Conservation (phyloP, 2,888 invertebrate species). For the Pandemis heparana region DNA sequence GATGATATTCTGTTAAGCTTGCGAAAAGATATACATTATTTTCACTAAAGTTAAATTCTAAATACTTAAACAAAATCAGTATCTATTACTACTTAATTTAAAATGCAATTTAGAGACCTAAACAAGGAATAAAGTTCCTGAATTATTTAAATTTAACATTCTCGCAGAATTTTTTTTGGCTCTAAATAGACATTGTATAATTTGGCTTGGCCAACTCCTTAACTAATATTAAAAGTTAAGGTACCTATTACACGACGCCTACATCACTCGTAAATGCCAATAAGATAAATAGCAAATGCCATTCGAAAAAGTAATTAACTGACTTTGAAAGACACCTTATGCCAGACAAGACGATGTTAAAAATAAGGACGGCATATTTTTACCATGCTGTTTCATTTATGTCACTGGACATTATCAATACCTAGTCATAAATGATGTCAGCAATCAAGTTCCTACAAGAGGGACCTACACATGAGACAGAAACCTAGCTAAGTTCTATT, state of each 20-base stretch:
- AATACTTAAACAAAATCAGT: slow-evolving; percentile 16
- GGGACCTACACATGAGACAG: slow-evolving; percentile 60
- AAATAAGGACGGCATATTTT: slow-evolving; percentile 38
- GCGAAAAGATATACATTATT: background rate
- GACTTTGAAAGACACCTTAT: slow-evolving; percentile 24
- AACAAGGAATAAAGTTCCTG: slow-evolving; percentile 1
- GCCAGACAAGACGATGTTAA: slow-evolving; percentile 29
- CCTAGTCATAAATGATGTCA: background rate
- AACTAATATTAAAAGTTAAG: slow-evolving; percentile 31
- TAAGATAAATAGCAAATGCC: slow-evolving; percentile 32
- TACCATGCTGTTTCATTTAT: slow-evolving; percentile 25
- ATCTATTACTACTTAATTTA: slow-evolving; percentile 1
- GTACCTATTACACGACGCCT: slow-evolving; percentile 30
- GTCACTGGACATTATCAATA: slow-evolving; percentile 17
- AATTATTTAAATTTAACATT: background rate
- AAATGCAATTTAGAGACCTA: background rate
- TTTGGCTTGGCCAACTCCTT: slow-evolving; percentile 41
- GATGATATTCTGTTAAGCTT: background rate
- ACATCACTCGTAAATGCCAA: slow-evolving; percentile 39
- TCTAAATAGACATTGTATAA: slow-evolving; percentile 37
- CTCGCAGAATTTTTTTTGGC: slow-evolving; percentile 24
- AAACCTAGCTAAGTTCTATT: slow-evolving; percentile 59
- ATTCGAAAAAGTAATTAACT: slow-evolving; percentile 27
- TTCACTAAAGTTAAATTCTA: slow-evolving; percentile 5
- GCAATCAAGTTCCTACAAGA: slow-evolving; percentile 46